These are phyloP conservation scores for Hypsopygia costalis DNA, from an alignment of 2,888 invertebrate species.

Conservation along the genomic window DNA sequence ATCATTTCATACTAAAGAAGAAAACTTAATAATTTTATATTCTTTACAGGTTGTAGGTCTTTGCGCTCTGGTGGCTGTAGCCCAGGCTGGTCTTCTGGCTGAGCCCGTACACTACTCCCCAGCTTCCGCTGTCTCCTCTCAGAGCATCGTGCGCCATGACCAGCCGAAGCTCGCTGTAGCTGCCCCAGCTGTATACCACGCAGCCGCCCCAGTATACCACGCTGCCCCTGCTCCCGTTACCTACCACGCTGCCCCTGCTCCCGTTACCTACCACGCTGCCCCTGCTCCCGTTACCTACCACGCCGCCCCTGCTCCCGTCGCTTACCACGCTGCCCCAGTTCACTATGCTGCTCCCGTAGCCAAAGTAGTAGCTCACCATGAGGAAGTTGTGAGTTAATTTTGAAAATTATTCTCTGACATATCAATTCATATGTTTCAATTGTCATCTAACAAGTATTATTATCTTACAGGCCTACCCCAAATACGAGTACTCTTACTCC, in stretches of 20 bases:
- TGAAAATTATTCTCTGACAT: not conserved
- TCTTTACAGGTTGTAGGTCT: constrained; percentile 33
- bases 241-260: constrained; percentile 25
- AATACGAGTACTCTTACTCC: constrained; percentile 76
- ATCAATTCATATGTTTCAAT: too few species aligned
- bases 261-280: constrained; percentile 19
- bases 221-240: constrained; percentile 28
- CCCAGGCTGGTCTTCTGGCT: constrained; percentile 38
- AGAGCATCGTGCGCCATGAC: constrained; percentile 59
- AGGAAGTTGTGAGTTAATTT: constrained; percentile 22
- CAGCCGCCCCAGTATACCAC: constrained; percentile 25
- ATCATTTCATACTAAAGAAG: not conserved
- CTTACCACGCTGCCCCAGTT: constrained; percentile 19
- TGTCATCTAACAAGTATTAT: too few species aligned
- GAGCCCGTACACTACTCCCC: constrained; percentile 56
- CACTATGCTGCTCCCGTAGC: constrained; percentile 18
- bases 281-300: constrained; percentile 28
- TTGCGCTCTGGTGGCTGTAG: constrained; percentile 35
- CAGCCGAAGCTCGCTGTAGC: constrained; percentile 37
- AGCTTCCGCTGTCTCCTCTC: constrained; percentile 51
- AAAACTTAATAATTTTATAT: not conserved
- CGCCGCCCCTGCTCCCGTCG: constrained; percentile 21
- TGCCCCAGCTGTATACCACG: constrained; percentile 35
- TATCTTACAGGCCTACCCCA: constrained; percentile 53
- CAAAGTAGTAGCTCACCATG: constrained; percentile 17